These are phyloP conservation scores for Hystrix cristata DNA, from an alignment of 2,113 vertebrate genomes.

Conservation along the genomic window DNA sequence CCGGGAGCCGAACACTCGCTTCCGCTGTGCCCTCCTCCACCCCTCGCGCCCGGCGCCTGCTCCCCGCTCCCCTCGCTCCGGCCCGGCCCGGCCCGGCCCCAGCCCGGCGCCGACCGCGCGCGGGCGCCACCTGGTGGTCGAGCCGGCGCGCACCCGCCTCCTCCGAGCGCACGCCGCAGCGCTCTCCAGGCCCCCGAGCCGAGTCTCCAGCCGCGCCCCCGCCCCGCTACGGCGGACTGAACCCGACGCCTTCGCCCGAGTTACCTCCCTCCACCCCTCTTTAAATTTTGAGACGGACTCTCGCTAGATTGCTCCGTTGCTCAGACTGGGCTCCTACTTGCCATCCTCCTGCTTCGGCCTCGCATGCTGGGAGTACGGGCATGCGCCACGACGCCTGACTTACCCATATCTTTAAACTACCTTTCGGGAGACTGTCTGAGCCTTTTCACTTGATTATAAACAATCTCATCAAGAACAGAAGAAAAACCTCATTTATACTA, in stretches of 20 bases:
- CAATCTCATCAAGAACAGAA: background rate
- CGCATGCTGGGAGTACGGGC: background rate
- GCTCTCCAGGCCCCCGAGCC: background rate
- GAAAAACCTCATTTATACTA: background rate
- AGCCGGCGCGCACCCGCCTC: background rate
- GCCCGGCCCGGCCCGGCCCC: accelerated
- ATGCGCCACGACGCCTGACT: background rate
- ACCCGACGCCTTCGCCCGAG: background rate
- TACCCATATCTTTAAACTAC: background rate
- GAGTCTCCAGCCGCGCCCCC: background rate
- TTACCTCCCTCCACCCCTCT: background rate
- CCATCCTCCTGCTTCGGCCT: background rate
- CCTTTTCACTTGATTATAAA: background rate
- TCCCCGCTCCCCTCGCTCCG: background rate
- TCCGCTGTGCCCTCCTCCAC: too few relatives aligned
- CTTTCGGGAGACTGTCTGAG: background rate
- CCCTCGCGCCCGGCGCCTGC: too few relatives aligned
- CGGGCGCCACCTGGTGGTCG: background rate
- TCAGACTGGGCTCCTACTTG: background rate
- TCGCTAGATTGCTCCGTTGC: background rate
- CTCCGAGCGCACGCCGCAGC: background rate
- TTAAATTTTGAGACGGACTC: background rate
- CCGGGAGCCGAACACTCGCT: too few relatives aligned
- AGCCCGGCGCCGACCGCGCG: background rate
- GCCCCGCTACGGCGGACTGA: background rate